Conservation (phyloP, 1,140 invertebrate genomes). For the Drosophila nigromelanica region DNA sequence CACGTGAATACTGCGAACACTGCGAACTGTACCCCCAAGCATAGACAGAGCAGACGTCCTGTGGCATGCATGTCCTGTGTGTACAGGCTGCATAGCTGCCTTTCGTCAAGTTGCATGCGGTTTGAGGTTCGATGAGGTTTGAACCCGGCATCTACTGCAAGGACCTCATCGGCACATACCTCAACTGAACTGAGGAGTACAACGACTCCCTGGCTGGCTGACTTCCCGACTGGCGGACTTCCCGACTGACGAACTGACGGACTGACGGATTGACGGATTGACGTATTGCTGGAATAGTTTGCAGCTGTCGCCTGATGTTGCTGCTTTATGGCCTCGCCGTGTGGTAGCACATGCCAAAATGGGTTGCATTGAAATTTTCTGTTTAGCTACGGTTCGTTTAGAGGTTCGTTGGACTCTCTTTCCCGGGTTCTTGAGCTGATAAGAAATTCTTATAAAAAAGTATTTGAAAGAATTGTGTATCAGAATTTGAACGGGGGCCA, state of each 20-base stretch:
- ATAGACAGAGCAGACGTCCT: neutral
- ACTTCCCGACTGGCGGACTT: neutral
- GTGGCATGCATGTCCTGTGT: conserved; percentile 16
- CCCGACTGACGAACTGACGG: too few species aligned
- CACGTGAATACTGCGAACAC: neutral
- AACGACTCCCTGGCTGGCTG: neutral
- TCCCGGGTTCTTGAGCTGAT: conserved; percentile 23
- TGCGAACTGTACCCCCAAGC: conserved; percentile 30
- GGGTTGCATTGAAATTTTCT: conserved; percentile 21
- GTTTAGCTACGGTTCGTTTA: conserved; percentile 13
- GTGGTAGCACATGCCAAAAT: conserved; percentile 46
- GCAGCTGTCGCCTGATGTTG: conserved; percentile 69
- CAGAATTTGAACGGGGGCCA: neutral
- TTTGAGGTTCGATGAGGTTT: conserved; percentile 56
- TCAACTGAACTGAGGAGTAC: conserved; percentile 1
- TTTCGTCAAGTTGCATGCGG: conserved; percentile 36
- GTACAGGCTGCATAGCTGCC: conserved; percentile 40
- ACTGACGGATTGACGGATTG: conserved; percentile 17
- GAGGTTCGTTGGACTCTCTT: conserved; percentile 39
- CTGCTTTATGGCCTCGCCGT: conserved; percentile 27
- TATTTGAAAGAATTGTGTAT: neutral
- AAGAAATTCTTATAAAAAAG: conserved; percentile 13
- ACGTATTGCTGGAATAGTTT: conserved; percentile 45
- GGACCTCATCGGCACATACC: conserved; percentile 13
- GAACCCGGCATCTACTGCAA: conserved; percentile 27